These are phyloP conservation scores for Oeneis ivallda DNA, from an alignment of 2,888 invertebrate species.

Conservation along the genomic window DNA sequence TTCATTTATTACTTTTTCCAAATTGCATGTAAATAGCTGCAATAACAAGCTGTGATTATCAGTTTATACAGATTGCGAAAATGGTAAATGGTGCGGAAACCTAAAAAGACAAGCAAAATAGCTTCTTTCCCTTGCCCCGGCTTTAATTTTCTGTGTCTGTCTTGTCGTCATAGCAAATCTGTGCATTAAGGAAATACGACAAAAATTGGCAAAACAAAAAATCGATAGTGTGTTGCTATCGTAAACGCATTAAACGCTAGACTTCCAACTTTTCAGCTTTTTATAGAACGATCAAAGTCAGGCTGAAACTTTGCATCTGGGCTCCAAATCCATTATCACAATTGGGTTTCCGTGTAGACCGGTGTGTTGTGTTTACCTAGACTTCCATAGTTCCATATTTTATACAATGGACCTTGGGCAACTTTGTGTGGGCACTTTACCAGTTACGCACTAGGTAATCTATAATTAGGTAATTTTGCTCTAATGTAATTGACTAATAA, in stretches of 20 bases:
- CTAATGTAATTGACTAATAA: no score
- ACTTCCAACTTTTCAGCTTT: constrained; percentile 26
- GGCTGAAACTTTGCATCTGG: constrained; percentile 31
- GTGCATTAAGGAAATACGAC: neutral
- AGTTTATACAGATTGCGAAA: no score
- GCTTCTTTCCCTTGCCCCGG: no score
- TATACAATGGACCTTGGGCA: constrained; percentile 15
- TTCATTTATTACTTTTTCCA: no score
- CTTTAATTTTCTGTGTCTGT: neutral
- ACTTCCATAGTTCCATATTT: neutral
- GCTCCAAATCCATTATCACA: constrained; percentile 17
- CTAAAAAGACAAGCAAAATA: no score
- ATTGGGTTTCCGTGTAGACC: constrained; percentile 1
- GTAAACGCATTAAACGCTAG: constrained; percentile 4
- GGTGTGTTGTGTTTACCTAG: neutral
- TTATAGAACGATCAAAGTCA: constrained; percentile 38
- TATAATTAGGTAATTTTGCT: no score
- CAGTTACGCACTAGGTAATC: no score
- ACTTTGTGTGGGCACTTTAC: neutral
- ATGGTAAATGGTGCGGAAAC: no score
- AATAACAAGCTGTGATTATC: no score
- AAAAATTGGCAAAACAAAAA: neutral
- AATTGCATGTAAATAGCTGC: no score
- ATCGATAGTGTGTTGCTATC: neutral
- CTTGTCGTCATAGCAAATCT: neutral